Percentiles rank a stretch among this genome's conserved stretches.
These are phyloP conservation scores for Clarias pachynema DNA, from an alignment of 2,797 vertebrate species.

Conservation along the genomic window DNA sequence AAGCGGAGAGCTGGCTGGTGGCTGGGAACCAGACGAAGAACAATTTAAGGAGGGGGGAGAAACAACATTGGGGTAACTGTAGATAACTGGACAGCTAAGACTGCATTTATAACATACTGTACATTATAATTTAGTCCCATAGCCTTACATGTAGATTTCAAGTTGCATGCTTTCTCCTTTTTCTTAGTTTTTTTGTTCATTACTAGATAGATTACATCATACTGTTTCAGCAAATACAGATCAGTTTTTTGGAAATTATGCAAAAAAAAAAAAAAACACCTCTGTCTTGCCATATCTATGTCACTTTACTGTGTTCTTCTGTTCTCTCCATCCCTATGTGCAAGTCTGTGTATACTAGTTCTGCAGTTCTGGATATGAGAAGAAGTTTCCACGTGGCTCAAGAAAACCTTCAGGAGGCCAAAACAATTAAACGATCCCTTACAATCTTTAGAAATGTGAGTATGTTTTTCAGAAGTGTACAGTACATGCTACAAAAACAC, in stretches of 20 bases:
- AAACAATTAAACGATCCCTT: slow-evolving; percentile 64
- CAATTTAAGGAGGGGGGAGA: background rate
- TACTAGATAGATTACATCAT: background rate
- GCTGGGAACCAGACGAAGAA: background rate
- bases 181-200: background rate
- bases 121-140: background rate
- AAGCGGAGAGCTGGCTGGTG: background rate
- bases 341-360: slow-evolving; percentile 32
- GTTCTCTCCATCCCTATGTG: background rate
- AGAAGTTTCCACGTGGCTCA: slow-evolving; percentile 51
- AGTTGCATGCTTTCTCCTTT: background rate
- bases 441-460: slow-evolving; percentile 65
- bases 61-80: background rate
- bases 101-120: background rate
- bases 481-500: background rate
- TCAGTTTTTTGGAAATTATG: background rate
- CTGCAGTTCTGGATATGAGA: slow-evolving; percentile 47
- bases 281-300: background rate
- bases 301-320: background rate
- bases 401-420: slow-evolving; percentile 60
- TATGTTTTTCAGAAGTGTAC: slow-evolving; percentile 12
- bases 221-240: background rate
- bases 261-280: no score
- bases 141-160: background rate
- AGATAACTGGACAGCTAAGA: background rate